Percentiles rank a stretch among this genome's conserved stretches.
These are phyloP conservation scores for Venusia cambrica DNA, from an alignment of 2,888 invertebrate genomes.

Conservation along the genomic window DNA sequence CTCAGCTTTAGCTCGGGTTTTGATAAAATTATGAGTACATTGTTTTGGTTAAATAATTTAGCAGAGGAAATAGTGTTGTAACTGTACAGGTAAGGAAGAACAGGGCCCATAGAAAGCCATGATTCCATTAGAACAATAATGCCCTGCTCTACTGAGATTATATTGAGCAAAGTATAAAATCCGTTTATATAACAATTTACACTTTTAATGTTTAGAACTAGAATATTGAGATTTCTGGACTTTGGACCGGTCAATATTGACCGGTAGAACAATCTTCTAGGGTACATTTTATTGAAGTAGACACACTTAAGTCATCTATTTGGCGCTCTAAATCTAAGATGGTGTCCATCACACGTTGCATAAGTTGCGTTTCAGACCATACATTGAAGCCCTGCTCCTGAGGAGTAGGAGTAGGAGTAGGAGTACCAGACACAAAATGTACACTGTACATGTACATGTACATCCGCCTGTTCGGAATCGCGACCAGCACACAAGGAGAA, in stretches of 20 bases:
- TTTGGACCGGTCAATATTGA: not conserved
- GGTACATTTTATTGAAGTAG: not conserved
- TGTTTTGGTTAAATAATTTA: not conserved
- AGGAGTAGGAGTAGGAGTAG: too few species aligned
- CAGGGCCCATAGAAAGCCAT: too few species aligned
- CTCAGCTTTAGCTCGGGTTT: slow-evolving; percentile 5
- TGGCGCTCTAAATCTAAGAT: not conserved
- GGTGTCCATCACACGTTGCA: not conserved
- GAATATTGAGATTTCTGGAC: not conserved
- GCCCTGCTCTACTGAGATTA: not conserved
- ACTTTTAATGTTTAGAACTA: not conserved
- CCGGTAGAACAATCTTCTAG: not conserved
- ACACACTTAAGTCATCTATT: not conserved
- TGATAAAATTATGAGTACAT: slow-evolving; percentile 12
- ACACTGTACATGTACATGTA: too few species aligned
- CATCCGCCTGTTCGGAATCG: too few species aligned
- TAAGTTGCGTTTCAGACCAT: not conserved
- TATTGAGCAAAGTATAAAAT: not conserved
- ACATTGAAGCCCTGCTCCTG: not conserved
- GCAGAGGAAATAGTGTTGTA: too few species aligned
- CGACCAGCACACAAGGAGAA: too few species aligned
- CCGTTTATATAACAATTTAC: not conserved
- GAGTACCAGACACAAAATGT: too few species aligned
- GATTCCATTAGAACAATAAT: not conserved
- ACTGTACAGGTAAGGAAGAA: too few species aligned